Evolutionary conservation across 2,113 vertebrate species (phyloP).

Genomic region (Hippocampus comes): DNA sequence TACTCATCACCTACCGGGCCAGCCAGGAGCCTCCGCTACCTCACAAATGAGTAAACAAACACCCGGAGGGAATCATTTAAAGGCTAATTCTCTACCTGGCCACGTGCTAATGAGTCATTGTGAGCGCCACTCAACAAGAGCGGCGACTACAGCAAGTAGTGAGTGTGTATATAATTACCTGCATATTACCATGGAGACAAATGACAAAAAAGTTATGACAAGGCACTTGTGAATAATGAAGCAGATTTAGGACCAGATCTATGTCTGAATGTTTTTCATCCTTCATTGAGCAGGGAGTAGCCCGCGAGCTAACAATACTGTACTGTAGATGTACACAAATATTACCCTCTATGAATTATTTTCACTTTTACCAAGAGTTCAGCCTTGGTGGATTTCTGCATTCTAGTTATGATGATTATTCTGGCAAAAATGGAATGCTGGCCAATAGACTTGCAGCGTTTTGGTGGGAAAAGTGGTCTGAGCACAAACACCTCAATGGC

Average conservation of each 20-base stretch:
- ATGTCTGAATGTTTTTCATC: no score
- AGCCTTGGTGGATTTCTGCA: no score
- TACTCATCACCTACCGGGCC: slow-evolving; percentile 58
- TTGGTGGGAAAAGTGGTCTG: no score
- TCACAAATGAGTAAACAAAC: slow-evolving; percentile 58
- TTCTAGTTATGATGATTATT: no score
- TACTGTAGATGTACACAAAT: no score
- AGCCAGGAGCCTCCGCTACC: slow-evolving; percentile 54
- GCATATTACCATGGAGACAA: background rate
- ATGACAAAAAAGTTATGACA: background rate
- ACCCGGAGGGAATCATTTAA: slow-evolving; percentile 42
- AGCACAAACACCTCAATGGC: no score
- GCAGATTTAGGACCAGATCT: background rate
- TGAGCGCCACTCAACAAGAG: slow-evolving; percentile 34
- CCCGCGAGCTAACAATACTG: no score
- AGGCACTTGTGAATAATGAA: background rate
- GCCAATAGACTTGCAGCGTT: no score
- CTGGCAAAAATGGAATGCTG: no score
- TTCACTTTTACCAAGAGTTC: no score
- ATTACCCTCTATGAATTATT: no score
- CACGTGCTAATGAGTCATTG: slow-evolving; percentile 41
- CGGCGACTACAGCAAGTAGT: background rate
- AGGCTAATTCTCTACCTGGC: slow-evolving; percentile 43
- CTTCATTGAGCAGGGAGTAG: no score
- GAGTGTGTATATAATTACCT: background rate